These are phyloP conservation scores for Myotis daubentonii DNA, from an alignment of 2,797 vertebrate species.

Conservation along the genomic window DNA sequence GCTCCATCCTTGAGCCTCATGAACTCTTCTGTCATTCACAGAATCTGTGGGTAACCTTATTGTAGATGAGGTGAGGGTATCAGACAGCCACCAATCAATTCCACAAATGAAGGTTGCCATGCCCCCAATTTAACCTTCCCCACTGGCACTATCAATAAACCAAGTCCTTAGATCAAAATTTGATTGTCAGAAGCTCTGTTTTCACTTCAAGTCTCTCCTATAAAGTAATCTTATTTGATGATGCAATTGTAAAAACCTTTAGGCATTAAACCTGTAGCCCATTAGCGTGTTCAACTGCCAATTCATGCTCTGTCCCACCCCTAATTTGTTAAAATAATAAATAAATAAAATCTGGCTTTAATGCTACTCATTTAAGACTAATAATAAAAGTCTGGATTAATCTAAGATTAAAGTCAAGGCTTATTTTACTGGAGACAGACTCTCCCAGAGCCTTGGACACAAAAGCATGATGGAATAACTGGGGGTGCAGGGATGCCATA, in stretches of 20 bases:
- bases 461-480: background rate
- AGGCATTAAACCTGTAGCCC: slow-evolving; percentile 43
- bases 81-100: background rate
- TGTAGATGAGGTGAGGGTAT: background rate
- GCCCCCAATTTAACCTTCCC: slow-evolving; percentile 8
- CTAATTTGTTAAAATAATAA: slow-evolving; percentile 36
- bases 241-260: slow-evolving; percentile 54
- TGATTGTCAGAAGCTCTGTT: slow-evolving; percentile 47
- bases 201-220: slow-evolving; percentile 12
- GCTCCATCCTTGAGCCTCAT: background rate
- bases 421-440: background rate
- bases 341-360: slow-evolving; percentile 20
- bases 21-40: background rate
- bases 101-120: background rate
- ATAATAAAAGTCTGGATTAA: background rate
- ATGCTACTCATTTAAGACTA: background rate
- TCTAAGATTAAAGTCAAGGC: background rate
- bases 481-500: background rate
- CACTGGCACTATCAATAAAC: background rate
- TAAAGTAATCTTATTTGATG: slow-evolving; percentile 49
- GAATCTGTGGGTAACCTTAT: background rate
- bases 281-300: background rate
- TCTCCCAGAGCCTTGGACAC: background rate
- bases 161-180: slow-evolving; percentile 42
- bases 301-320: background rate